phyloP scores from a whole-genome alignment of 1,140 invertebrate genomes.

The Gonioctena quinquepunctata region DNA sequence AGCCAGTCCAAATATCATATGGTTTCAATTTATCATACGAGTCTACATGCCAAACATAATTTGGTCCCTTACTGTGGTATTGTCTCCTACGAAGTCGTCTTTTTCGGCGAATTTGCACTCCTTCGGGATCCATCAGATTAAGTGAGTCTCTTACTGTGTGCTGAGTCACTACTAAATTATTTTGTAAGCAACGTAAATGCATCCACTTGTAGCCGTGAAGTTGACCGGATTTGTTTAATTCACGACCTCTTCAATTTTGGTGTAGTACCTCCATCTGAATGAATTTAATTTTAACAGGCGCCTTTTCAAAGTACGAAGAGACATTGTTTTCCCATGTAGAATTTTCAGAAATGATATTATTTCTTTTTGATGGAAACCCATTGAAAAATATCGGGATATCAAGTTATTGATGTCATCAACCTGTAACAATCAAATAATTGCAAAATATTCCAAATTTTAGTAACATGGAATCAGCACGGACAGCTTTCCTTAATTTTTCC shows the following conservation, averaged over 20 bases:
- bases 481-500: too few species aligned
- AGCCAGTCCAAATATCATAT: slow-evolving; percentile 17
- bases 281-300: background rate
- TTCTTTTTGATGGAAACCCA: background rate
- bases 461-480: too few species aligned
- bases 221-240: background rate
- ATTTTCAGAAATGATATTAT: background rate
- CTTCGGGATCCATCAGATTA: background rate
- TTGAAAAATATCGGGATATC: background rate
- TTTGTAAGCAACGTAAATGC: background rate
- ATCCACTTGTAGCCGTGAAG: slow-evolving; percentile 1
- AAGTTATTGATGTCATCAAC: too few species aligned
- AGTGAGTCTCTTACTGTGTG: background rate
- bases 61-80: slow-evolving; percentile 7
- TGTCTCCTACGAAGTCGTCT: background rate
- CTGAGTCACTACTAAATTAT: background rate
- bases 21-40: slow-evolving; percentile 20
- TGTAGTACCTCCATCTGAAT: background rate
- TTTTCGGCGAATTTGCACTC: background rate
- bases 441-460: too few species aligned
- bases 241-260: slow-evolving; percentile 1
- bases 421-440: too few species aligned
- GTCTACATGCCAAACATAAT: slow-evolving; percentile 14
- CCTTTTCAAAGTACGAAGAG: background rate
- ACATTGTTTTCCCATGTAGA: background rate